These are phyloP conservation scores for Apogon talboti DNA, from an alignment of 2,797 vertebrate genomes.

Conservation along the genomic window DNA sequence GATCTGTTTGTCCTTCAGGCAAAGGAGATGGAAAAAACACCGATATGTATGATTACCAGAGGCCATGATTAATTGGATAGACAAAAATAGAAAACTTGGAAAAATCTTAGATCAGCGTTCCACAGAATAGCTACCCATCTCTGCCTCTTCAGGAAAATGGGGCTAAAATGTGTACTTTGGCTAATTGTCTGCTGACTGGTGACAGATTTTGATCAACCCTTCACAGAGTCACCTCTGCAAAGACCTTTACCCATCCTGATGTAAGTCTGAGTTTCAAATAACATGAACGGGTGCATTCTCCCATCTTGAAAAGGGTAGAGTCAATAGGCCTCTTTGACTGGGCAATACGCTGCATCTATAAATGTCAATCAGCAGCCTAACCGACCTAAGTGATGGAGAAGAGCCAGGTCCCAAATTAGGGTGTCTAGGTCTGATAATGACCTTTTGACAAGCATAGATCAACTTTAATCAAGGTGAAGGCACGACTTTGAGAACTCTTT, in stretches of 20 bases:
- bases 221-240: slow-evolving; percentile 30
- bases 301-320: slow-evolving; percentile 11
- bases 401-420: slow-evolving; percentile 44
- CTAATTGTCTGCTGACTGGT: slow-evolving; percentile 27
- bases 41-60: slow-evolving; percentile 28
- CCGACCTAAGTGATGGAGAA: slow-evolving; percentile 43
- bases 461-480: slow-evolving; percentile 48
- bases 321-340: slow-evolving; percentile 30
- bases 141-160: slow-evolving; percentile 8
- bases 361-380: slow-evolving; percentile 61
- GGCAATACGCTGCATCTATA: slow-evolving; percentile 40
- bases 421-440: slow-evolving; percentile 73
- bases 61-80: slow-evolving; percentile 10
- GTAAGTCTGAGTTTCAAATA: slow-evolving; percentile 28
- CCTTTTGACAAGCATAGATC: slow-evolving; percentile 67
- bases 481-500: slow-evolving; percentile 49
- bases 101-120: slow-evolving; percentile 49
- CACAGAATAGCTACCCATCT: slow-evolving; percentile 21
- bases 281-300: slow-evolving; percentile 38
- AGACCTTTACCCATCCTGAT: slow-evolving; percentile 36
- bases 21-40: slow-evolving; percentile 1
- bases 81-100: neutral
- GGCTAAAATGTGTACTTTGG: slow-evolving; percentile 32
- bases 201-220: slow-evolving; percentile 71
- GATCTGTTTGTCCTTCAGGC: slow-evolving; percentile 8